Base-by-base conservation (phyloP, 2,888 invertebrate species). In the Cryptus armator region DNA sequence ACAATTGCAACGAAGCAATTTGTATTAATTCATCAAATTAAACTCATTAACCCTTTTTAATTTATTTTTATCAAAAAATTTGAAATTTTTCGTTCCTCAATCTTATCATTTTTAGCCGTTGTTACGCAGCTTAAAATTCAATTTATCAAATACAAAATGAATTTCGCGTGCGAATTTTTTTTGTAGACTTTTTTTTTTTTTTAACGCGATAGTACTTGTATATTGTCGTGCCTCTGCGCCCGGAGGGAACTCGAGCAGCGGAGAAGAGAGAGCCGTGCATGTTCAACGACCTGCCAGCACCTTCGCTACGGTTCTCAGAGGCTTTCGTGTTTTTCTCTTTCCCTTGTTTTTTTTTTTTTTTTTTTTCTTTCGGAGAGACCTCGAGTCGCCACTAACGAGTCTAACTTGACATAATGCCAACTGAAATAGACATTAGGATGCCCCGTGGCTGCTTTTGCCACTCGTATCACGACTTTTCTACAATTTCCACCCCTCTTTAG, bases 331-430 rank as follows among this genome's bases (percentile, higher is more conserved):
- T 90, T 74, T 76, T 64, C 37, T 70, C 56, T 51, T 48, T 10
- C 0, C 24, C 12, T 37, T 76, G 78, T 90, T 90, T n/a, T n/a
- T n/a, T n/a, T 90, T 89, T 92, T 90, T 88, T 70, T 66, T 19
- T 19, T 62, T 74, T 67, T 44, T 78, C 29, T 51, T 24, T 59
- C 56, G 12, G 71, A 43, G 74, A 78, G 82, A 85, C 87, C 91
- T 90, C 88, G 89, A 92, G 91, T 90, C 88, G 89, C 89, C 87
- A 87, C 91, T 93, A 93, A 93, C 93, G 93, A 93, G 93, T 89
- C 93, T 93, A 93, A 93, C 93, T 92, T 92, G 93, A 93, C 93
- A 92, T 93, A 93, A 93, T 93, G 91, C 91, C 91, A 90, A 90
- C 93, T 92, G 91, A 91, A 92, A 93, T 91, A 91, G 92, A 91